These are phyloP conservation scores for Antheraea mylitta DNA, from an alignment of 1,140 invertebrate species.

Conservation along the genomic window DNA sequence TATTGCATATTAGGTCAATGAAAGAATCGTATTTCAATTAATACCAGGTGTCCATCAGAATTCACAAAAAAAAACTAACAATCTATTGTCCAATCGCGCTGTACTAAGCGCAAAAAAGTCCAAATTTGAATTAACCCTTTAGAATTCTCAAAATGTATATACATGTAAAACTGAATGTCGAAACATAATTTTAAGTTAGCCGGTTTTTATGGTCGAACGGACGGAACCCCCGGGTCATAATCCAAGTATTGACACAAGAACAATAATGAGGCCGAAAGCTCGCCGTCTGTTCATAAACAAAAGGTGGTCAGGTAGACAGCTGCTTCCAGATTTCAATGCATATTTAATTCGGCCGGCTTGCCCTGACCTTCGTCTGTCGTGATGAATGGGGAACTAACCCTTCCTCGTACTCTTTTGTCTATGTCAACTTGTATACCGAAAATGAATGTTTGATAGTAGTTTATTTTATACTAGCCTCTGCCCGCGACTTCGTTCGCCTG, in stretches of 20 bases:
- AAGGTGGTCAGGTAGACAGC: conserved; percentile 56
- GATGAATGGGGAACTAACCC: conserved; percentile 10
- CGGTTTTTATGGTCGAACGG: neutral
- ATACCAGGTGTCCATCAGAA: conserved; percentile 32
- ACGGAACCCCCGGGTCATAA: neutral
- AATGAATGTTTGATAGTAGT: neutral
- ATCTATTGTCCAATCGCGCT: no score
- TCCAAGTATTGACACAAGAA: conserved; percentile 18
- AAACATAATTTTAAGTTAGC: no score
- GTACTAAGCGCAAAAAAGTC: no score
- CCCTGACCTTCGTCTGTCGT: conserved; percentile 18
- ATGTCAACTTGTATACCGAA: neutral
- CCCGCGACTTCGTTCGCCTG: neutral
- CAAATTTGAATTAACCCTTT: no score
- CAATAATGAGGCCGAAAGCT: conserved; percentile 23
- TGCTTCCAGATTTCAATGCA: conserved; percentile 39
- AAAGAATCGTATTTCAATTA: conserved; percentile 33
- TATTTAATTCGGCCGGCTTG: conserved; percentile 20
- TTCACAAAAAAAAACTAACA: conserved; percentile 16
- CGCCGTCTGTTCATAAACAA: conserved; percentile 33
- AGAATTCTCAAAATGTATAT: no score
- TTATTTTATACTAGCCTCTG: neutral
- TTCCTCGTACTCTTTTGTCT: neutral
- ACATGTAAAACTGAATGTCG: no score
- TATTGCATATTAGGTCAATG: conserved; percentile 17